Evolutionary conservation across 2,888 invertebrate genomes (phyloP), one percentile per base, ranked within the genome.

Genomic region (Monochamus alternatus): DNA sequence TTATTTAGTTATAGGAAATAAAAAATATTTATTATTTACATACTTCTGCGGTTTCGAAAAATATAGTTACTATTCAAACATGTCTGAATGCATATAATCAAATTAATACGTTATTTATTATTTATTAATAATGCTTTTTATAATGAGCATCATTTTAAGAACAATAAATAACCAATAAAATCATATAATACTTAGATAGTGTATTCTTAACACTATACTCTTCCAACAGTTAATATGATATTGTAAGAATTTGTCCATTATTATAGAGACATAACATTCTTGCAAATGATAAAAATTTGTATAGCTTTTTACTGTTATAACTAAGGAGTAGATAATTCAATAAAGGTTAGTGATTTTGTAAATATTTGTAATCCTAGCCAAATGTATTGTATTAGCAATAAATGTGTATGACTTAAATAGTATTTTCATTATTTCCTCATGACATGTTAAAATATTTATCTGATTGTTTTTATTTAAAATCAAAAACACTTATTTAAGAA

Each of bases 321-420:
- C 51, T 75, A 78, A 75, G 76, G 75, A 73, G 58, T 80, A 81
- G 75, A 76, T 66, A 68, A 71, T 55, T 64, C 70, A 78, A 77
- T 55, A 74, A 81, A 81, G 81, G 80, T 83, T 82, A 82, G 81
- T 81, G 82, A 82, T 78, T 81, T 82, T 80, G 79, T 84, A 82
- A 81, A 81, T 81, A 81, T 73, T 76, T 78, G 74, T 81, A 83
- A 81, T 81, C 82, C 81, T 83, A 82, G 82, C 83, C 82, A 84
- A 80, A 80, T 80, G 79, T 79, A 78, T 77, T 81, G 81, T 82
- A 81, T 76, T 82, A 80, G 80, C 78, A 82, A 81, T 83, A 83
- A 82, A 81, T 83, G 82, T 83, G 73, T 78, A 59, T 44, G 64
- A 38, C 7, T 22, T 22, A 70, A 59, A 66, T 65, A 73, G 65